Conservation (phyloP, 35 echinoderm and acorn worm species). For the Lytechinus pictus region DNA sequence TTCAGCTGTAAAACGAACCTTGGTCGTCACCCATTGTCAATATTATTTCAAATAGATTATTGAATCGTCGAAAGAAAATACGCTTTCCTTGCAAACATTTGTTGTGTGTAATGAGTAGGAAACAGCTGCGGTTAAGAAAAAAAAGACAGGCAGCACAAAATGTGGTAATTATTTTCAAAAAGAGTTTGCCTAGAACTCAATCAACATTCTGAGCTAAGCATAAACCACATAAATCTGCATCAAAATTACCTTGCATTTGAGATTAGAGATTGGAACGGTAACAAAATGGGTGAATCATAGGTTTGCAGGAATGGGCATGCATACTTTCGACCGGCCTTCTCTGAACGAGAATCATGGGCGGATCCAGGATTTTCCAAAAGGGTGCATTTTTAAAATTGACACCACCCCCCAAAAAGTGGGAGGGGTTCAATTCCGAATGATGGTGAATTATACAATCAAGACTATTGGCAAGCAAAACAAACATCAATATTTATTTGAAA, state of each 20-base stretch:
- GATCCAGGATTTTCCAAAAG: no score
- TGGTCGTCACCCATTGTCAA: neutral
- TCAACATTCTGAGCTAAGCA: neutral
- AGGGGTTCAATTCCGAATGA: no score
- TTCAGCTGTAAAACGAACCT: neutral
- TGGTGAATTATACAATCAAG: no score
- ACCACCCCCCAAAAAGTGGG: no score
- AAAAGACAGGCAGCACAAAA: neutral
- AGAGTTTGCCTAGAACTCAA: neutral
- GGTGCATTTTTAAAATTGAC: no score
- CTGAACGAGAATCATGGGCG: neutral
- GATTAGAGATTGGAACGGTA: neutral
- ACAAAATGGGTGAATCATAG: neutral
- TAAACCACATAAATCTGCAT: neutral
- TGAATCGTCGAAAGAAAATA: slow-evolving; percentile 13
- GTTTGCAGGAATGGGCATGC: neutral
- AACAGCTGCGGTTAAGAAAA: neutral
- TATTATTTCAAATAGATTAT: neutral
- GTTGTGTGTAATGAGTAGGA: slow-evolving; percentile 10
- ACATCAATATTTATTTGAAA: no score
- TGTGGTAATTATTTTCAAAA: neutral
- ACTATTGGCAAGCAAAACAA: no score
- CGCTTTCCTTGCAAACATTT: neutral
- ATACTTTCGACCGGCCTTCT: neutral
- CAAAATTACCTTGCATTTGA: neutral